Evolutionary conservation across 2,888 invertebrate species (phyloP).

Genomic region (Leucania comma): DNA sequence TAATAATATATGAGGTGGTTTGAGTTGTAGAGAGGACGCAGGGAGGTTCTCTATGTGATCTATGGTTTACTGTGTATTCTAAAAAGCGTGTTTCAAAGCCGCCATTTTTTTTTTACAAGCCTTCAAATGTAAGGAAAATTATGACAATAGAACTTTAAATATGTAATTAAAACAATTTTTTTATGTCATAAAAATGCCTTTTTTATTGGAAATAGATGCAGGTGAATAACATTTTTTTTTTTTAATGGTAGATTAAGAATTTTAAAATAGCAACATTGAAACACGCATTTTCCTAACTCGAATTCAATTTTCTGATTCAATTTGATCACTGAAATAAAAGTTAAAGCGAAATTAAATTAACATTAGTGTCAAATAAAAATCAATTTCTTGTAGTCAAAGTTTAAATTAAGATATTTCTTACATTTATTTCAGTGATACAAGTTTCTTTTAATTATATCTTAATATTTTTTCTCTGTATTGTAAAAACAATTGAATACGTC

Average conservation of each 20-base stretch:
- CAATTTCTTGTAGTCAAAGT: slow-evolving; percentile 62
- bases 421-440: slow-evolving; percentile 60
- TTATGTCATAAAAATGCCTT: not conserved
- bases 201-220: not conserved
- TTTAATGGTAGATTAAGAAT: not conserved
- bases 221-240: not conserved
- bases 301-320: slow-evolving; percentile 33
- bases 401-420: slow-evolving; percentile 36
- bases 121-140: not conserved
- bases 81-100: slow-evolving; percentile 42
- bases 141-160: slow-evolving; percentile 18
- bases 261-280: slow-evolving; percentile 19
- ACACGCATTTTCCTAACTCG: slow-evolving; percentile 36
- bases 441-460: slow-evolving; percentile 41
- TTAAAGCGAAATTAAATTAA: slow-evolving; percentile 45
- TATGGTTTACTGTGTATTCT: slow-evolving; percentile 50
- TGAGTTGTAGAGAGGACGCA: slow-evolving; percentile 49
- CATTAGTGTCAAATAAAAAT: slow-evolving; percentile 56
- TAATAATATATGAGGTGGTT: slow-evolving; percentile 58
- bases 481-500: slow-evolving; percentile 47
- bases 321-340: slow-evolving; percentile 60
- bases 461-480: slow-evolving; percentile 44
- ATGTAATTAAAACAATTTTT: not conserved
- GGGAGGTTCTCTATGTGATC: slow-evolving; percentile 56
- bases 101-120: slow-evolving; percentile 21